Evolutionary conservation across 1,140 invertebrate species (phyloP).

Genomic region (Drosophila lowei): DNA sequence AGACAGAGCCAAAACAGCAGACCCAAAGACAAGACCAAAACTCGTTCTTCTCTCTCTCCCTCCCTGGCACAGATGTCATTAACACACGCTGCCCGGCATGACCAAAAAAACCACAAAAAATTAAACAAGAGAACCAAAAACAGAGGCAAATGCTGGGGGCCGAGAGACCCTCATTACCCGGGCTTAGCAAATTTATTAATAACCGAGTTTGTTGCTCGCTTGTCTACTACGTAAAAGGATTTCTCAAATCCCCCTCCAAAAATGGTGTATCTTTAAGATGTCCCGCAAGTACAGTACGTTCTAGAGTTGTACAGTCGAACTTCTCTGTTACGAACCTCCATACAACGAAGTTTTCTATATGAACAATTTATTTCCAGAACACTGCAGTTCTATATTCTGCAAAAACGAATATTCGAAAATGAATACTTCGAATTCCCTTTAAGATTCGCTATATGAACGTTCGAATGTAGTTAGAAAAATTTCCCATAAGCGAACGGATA

Average conservation of each 20-base stretch:
- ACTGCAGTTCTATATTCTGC: too few relatives aligned
- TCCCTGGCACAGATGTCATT: constrained; percentile 65
- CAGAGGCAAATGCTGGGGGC: constrained; percentile 8
- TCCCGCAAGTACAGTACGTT: too few relatives aligned
- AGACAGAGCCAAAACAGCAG: constrained; percentile 38
- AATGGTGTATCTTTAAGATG: background rate
- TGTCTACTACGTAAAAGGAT: constrained; percentile 51
- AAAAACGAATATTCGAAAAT: too few relatives aligned
- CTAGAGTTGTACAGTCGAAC: too few relatives aligned
- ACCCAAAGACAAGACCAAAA: constrained; percentile 33
- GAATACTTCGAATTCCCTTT: too few relatives aligned
- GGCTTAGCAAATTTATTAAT: constrained; percentile 49
- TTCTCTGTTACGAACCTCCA: too few relatives aligned
- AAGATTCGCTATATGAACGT: too few relatives aligned
- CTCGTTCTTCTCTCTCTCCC: constrained; percentile 35
- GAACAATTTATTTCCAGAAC: too few relatives aligned
- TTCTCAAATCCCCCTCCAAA: background rate
- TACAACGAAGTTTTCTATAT: too few relatives aligned
- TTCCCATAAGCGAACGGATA: too few relatives aligned
- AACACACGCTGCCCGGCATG: constrained; percentile 60
- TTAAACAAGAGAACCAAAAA: constrained; percentile 21
- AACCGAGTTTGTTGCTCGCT: constrained; percentile 13
- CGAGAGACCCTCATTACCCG: constrained; percentile 25
- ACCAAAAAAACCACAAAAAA: constrained; percentile 37
- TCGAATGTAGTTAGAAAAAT: too few relatives aligned